Evolutionary conservation across 37 sponge, comb jelly and placozoan genomes (phyloP).

Genomic region (Sycon ciliatum): DNA sequence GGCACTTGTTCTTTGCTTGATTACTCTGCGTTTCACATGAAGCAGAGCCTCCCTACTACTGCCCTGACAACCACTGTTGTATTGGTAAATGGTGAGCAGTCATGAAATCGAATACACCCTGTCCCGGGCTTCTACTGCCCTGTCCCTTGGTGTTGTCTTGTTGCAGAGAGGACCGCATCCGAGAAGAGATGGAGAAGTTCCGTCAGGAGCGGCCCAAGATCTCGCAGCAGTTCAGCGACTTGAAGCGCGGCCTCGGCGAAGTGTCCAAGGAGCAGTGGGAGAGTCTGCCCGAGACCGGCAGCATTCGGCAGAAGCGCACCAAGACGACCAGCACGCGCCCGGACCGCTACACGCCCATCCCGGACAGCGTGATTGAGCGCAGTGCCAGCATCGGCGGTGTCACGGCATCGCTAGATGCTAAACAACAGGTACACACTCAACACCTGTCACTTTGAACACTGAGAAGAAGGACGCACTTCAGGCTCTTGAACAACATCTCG

Average conservation of each 20-base stretch:
- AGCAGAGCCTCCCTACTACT: too few relatives aligned
- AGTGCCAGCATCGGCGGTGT: conserved; percentile 2
- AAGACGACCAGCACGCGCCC: conserved; percentile 46
- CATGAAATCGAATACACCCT: too few relatives aligned
- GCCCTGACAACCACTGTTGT: too few relatives aligned
- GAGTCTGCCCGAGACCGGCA: conserved; percentile 87
- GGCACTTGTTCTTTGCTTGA: too few relatives aligned
- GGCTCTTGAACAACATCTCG: too few relatives aligned
- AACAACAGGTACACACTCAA: conserved; percentile 71
- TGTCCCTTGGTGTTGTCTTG: too few relatives aligned
- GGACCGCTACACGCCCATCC: conserved; percentile 83
- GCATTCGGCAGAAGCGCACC: conserved; percentile 72
- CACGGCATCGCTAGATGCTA: conserved; percentile 36
- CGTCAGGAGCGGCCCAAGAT: conserved; percentile 93
- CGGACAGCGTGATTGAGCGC: conserved; percentile 65
- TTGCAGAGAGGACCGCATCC: conserved; percentile 65
- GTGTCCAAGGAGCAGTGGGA: conserved; percentile 78
- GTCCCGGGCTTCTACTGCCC: too few relatives aligned
- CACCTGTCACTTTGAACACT: too few relatives aligned
- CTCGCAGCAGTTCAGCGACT: conserved; percentile 94
- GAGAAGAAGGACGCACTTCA: too few relatives aligned
- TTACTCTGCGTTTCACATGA: too few relatives aligned
- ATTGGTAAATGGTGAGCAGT: too few relatives aligned
- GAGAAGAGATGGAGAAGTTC: conserved; percentile 82
- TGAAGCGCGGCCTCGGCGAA: conserved; percentile 59